Evolutionary conservation across 2,888 invertebrate species (phyloP), one percentile per base, ranked within the genome.

Genomic region (Abscondita cerata): DNA sequence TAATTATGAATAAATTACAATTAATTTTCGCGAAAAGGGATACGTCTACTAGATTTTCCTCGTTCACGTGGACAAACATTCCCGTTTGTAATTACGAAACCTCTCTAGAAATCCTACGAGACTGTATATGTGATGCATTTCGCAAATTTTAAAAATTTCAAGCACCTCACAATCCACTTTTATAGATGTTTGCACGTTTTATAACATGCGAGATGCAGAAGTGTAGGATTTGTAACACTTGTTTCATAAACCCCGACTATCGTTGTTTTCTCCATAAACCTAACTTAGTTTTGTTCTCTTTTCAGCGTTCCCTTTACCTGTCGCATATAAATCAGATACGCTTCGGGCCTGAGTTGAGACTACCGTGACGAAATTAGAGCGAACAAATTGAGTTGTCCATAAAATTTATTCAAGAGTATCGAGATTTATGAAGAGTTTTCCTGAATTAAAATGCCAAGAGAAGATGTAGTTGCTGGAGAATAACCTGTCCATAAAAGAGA

Each of bases 361-460:
- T 62, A 62, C 71, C 70, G 68, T 70, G 71, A 71, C 71, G 71
- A 71, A 71, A 71, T 71, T 71, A 71, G 68, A 64, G 66, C 62
- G 69, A 68, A 68, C 71, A 71, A 71, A 71, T 71, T 71, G 72
- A 72, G 72, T 71, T 71, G 70, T 69, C 67, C 65, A 59, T 64
- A 56, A 68, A 70, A 72, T 70, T 70, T 72, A 72, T 72, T 70
- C 68, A 66, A 62, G 61, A 65, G 61, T 63, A 64, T 69, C 59
- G 65, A 57, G 56, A 72, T 72, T 72, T 70, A 70, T 68, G 66
- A 59, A 62, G 58, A 64, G 60, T 60, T 55, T 44, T 62, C 53
- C 50, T 55, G 64, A 67, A 71, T 70, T 71, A 70, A 70, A 71
- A 70, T 68, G 66, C 70, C n/a, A n/a, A n/a, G 44, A 64, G 53